These are phyloP conservation scores for Hylyphantes graminicola DNA, from an alignment of 1,140 invertebrate genomes.

Conservation along the genomic window DNA sequence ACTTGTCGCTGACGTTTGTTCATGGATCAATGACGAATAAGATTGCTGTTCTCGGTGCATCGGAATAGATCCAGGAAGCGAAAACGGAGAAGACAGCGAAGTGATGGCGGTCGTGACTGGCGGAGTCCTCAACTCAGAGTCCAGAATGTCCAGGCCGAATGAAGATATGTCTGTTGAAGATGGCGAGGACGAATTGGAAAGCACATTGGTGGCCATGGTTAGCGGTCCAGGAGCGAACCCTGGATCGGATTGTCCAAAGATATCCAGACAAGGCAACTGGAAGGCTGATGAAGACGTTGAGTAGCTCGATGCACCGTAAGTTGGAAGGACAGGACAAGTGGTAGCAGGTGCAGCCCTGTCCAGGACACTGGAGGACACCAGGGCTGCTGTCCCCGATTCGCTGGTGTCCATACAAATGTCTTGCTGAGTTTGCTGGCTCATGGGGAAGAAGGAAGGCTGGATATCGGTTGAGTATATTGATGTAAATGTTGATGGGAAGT, in stretches of 20 bases:
- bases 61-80: background rate
- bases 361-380: conserved; percentile 38
- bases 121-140: conserved; percentile 29
- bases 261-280: conserved; percentile 24
- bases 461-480: conserved; percentile 5
- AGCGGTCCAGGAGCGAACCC: conserved; percentile 30
- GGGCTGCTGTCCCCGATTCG: conserved; percentile 35
- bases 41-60: conserved; percentile 15
- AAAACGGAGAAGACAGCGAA: conserved; percentile 19
- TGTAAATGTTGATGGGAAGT: conserved; percentile 4
- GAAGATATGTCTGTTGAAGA: conserved; percentile 30
- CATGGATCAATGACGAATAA: conserved; percentile 30
- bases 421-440: background rate
- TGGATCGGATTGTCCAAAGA: conserved; percentile 1
- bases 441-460: conserved; percentile 22
- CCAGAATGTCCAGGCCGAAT: conserved; percentile 39
- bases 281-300: conserved; percentile 7
- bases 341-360: conserved; percentile 16
- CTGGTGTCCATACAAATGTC: conserved; percentile 24
- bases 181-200: conserved; percentile 37
- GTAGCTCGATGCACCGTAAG: conserved; percentile 10
- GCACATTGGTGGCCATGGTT: conserved; percentile 27
- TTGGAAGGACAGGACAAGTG: background rate
- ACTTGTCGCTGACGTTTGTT: conserved; percentile 24
- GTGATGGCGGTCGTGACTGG: conserved; percentile 17